These are phyloP conservation scores for Asteroscopus sphinx DNA, from an alignment of 2,888 invertebrate genomes.

Conservation along the genomic window DNA sequence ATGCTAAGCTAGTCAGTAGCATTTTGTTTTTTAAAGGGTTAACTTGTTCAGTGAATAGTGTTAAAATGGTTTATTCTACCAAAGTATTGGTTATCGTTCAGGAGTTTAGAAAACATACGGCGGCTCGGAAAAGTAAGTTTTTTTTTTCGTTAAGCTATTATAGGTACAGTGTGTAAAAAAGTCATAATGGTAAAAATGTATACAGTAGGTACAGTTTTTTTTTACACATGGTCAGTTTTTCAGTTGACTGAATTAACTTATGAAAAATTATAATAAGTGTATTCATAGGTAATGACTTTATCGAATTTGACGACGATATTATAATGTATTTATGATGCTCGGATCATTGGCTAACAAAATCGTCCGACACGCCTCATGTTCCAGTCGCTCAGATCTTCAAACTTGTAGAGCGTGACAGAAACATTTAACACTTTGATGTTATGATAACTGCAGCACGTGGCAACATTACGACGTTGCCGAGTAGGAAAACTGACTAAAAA, in stretches of 20 bases:
- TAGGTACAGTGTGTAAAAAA: not conserved
- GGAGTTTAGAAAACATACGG: constrained; percentile 56
- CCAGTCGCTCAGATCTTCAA: constrained; percentile 37
- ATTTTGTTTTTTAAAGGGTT: constrained; percentile 44
- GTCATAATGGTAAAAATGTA: too few relatives aligned
- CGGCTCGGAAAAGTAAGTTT: constrained; percentile 68
- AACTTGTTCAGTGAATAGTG: constrained; percentile 44
- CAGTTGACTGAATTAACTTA: not conserved
- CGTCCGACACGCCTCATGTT: constrained; percentile 28
- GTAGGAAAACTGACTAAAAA: constrained; percentile 16
- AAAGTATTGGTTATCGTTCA: constrained; percentile 68
- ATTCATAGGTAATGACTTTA: constrained; percentile 18
- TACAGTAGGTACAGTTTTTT: not conserved
- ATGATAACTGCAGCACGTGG: constrained; percentile 31
- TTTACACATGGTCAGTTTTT: not conserved
- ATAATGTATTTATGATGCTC: constrained; percentile 13
- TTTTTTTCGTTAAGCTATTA: not conserved
- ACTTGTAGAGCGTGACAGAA: constrained; percentile 32
- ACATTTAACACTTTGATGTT: constrained; percentile 47
- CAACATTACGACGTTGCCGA: constrained; percentile 14
- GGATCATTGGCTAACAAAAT: constrained; percentile 42
- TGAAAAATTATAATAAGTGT: not conserved
- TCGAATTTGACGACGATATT: not conserved
- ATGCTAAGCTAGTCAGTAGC: constrained; percentile 54
- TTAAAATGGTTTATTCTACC: constrained; percentile 63